Percentiles rank a stretch among this genome's conserved stretches.
These are phyloP conservation scores for Macrobrachium nipponense DNA, from an alignment of 1,140 invertebrate genomes.

Conservation along the genomic window DNA sequence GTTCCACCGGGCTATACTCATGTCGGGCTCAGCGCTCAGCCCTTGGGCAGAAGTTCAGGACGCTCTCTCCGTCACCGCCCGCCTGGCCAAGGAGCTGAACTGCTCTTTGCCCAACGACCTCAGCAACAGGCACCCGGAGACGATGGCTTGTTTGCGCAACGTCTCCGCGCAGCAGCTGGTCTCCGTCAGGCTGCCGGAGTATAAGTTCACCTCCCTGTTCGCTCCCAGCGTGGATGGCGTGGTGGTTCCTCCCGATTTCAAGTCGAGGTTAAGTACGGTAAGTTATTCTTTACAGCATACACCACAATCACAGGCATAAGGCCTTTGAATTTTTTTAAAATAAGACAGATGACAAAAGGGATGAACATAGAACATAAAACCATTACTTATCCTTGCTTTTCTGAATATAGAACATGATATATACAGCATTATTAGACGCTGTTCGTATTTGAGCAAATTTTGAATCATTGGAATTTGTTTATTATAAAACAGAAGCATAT, in stretches of 20 bases:
- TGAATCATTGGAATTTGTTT: too few relatives aligned
- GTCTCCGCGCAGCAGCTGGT: slow-evolving; percentile 55
- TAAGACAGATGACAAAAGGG: too few relatives aligned
- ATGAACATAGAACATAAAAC: too few relatives aligned
- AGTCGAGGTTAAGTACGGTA: slow-evolving; percentile 58
- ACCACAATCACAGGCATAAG: neutral
- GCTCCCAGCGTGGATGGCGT: slow-evolving; percentile 92
- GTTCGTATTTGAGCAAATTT: too few relatives aligned
- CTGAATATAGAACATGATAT: too few relatives aligned
- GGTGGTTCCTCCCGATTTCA: slow-evolving; percentile 77
- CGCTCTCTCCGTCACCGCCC: slow-evolving; percentile 61
- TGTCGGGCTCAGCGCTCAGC: slow-evolving; percentile 77
- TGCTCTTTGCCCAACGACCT: slow-evolving; percentile 62
- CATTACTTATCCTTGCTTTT: too few relatives aligned
- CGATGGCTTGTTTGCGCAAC: slow-evolving; percentile 61
- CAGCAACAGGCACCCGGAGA: slow-evolving; percentile 60
- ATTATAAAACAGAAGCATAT: too few relatives aligned
- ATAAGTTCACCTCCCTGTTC: slow-evolving; percentile 71
- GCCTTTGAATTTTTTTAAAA: too few relatives aligned
- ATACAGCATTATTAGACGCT: too few relatives aligned
- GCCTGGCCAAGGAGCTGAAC: slow-evolving; percentile 62
- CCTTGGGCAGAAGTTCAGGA: slow-evolving; percentile 73
- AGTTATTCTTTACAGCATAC: neutral
- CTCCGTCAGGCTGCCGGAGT: slow-evolving; percentile 37
- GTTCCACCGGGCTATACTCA: slow-evolving; percentile 75